phyloP scores from a whole-genome alignment of 2,888 invertebrate species.

The Ametastegia equiseti region DNA sequence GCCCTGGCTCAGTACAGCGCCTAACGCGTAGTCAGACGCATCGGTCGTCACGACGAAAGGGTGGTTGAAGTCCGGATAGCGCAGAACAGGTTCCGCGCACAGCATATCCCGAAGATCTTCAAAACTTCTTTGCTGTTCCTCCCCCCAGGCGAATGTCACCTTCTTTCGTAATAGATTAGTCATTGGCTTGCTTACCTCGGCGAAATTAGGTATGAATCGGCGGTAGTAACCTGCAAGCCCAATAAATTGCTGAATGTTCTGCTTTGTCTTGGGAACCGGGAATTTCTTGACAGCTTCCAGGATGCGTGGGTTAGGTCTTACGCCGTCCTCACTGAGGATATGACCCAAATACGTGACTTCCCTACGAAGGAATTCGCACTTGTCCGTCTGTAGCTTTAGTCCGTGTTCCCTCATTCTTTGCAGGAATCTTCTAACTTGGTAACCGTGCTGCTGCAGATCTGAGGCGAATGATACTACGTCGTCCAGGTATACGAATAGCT shows the following conservation, averaged over 20 bases:
- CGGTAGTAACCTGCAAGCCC: background rate
- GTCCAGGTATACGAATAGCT: slow-evolving; percentile 43
- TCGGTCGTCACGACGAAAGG: background rate
- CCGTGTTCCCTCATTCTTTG: background rate
- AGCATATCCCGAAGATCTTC: background rate
- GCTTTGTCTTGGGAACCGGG: background rate
- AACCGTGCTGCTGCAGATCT: background rate
- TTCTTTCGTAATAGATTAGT: background rate
- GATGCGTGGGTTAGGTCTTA: no score
- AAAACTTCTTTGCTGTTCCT: background rate
- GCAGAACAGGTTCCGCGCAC: background rate
- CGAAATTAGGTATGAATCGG: background rate
- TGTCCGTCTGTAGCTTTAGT: no score
- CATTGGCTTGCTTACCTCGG: background rate
- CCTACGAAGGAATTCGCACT: no score
- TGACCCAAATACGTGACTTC: background rate
- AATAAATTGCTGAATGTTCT: background rate
- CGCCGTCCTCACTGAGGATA: no score
- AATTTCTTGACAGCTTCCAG: background rate
- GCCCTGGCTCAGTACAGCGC: background rate
- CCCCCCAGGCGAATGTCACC: background rate
- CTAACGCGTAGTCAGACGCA: background rate
- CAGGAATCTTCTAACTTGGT: background rate
- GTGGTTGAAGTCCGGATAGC: background rate
- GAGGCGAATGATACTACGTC: slow-evolving; percentile 14